Evolutionary conservation across 1,140 invertebrate species (phyloP).

Genomic region (Mycetomoellerius zeteki): DNA sequence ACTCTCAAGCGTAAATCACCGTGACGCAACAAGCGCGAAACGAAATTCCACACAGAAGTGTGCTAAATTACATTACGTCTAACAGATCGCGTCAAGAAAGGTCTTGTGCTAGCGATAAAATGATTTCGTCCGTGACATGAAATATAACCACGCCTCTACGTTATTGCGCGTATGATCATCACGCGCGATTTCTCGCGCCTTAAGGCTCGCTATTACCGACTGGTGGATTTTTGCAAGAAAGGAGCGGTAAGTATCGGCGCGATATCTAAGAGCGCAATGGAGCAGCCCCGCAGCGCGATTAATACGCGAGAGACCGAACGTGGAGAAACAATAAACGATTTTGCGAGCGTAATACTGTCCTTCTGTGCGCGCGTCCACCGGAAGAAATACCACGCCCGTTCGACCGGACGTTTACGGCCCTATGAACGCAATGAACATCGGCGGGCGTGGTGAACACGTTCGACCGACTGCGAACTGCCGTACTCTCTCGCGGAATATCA

Average conservation of each 20-base stretch:
- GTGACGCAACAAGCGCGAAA: conserved; percentile 11
- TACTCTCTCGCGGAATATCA: conserved; percentile 34
- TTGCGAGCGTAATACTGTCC: conserved; percentile 55
- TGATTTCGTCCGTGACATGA: conserved; percentile 52
- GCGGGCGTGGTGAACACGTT: conserved; percentile 56
- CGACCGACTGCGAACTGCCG: conserved; percentile 45
- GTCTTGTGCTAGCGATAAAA: conserved; percentile 16
- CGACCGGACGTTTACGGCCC: conserved; percentile 67
- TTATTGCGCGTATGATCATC: conserved; percentile 51
- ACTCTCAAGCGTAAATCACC: not conserved
- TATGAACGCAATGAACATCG: conserved; percentile 62
- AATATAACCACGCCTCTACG: conserved; percentile 42
- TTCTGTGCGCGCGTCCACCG: conserved; percentile 31
- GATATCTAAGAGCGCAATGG: conserved; percentile 27
- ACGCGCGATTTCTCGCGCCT: conserved; percentile 59
- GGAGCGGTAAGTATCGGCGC: conserved; percentile 4
- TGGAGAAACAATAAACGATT: conserved; percentile 66
- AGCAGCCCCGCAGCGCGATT: conserved; percentile 48
- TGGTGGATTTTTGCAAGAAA: conserved; percentile 30
- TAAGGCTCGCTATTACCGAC: conserved; percentile 40
- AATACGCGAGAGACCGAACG: conserved; percentile 9
- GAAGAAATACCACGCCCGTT: conserved; percentile 60
- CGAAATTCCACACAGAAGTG: conserved; percentile 1
- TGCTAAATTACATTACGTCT: conserved; percentile 42
- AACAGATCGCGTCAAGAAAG: not conserved